Evolutionary conservation across 2,797 vertebrate species (phyloP).

Genomic region (Schizothorax lantsangensis): DNA sequence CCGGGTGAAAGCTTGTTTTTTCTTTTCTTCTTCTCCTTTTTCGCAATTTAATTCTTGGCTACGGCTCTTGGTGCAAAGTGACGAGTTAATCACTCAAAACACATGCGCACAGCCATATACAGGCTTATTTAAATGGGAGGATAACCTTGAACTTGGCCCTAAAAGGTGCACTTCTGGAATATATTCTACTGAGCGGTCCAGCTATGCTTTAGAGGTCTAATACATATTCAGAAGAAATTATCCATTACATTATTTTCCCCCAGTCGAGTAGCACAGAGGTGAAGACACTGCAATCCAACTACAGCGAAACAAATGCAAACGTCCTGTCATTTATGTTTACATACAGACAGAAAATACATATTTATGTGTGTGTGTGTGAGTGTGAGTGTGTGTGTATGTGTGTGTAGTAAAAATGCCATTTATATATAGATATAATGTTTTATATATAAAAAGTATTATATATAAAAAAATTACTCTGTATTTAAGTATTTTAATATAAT

Average conservation of each 20-base stretch:
- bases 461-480: background rate
- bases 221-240: conserved; percentile 66
- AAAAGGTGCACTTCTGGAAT: conserved; percentile 65
- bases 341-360: conserved; percentile 22
- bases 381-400: too few relatives aligned
- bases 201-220: conserved; percentile 61
- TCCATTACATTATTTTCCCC: conserved; percentile 52
- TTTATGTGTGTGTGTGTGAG: background rate
- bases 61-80: conserved; percentile 56
- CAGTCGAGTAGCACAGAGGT: conserved; percentile 31
- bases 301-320: conserved; percentile 18
- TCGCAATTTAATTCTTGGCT: conserved; percentile 56
- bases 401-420: background rate
- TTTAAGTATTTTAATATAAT: background rate
- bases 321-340: conserved; percentile 5
- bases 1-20: conserved; percentile 52
- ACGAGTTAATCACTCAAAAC: conserved; percentile 69
- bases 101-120: conserved; percentile 55
- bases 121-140: conserved; percentile 66
- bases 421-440: background rate
- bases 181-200: conserved; percentile 58
- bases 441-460: background rate
- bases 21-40: conserved; percentile 26
- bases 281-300: conserved; percentile 21
- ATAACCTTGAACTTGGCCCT: conserved; percentile 69